Evolutionary conservation across 2,113 vertebrate species (phyloP).

Genomic region (Rhinolophus ferrumequinum): DNA sequence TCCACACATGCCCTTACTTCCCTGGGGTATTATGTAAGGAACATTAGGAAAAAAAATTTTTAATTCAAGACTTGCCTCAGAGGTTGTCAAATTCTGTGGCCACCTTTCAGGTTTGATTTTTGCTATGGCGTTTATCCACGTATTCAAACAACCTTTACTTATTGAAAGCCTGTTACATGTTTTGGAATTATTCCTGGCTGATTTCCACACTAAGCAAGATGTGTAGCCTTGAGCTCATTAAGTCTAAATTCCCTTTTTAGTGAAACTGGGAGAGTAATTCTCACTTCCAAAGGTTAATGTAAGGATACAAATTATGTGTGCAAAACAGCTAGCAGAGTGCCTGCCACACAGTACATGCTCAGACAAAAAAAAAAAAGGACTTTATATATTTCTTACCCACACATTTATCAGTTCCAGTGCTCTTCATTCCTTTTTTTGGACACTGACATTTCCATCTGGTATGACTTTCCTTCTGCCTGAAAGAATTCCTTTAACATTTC

Average conservation of each 20-base stretch:
- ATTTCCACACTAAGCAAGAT: not conserved
- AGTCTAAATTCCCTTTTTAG: not conserved
- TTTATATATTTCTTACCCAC: not conserved
- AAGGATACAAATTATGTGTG: not conserved
- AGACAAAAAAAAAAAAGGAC: not conserved
- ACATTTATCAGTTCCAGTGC: not conserved
- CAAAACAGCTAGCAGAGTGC: not conserved
- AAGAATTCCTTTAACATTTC: not conserved
- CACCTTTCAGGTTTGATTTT: not conserved
- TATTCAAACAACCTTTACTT: not conserved
- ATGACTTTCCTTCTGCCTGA: conserved; percentile 6
- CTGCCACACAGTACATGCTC: not conserved
- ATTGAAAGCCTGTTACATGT: not conserved
- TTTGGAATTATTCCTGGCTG: not conserved
- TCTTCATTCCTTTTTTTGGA: not conserved
- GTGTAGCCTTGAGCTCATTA: not conserved
- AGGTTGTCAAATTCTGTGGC: not conserved
- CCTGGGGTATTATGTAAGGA: not conserved
- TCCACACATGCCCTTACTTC: not conserved
- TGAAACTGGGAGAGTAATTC: not conserved
- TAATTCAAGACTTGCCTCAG: not conserved
- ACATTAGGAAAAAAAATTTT: not conserved
- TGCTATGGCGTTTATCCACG: not conserved
- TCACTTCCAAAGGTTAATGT: not conserved
- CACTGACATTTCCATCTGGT: not conserved